Percentiles rank a stretch among this genome's conserved stretches.
Conservation (phyloP, 1,140 invertebrate species). For the Nautilus pompilius region DNA sequence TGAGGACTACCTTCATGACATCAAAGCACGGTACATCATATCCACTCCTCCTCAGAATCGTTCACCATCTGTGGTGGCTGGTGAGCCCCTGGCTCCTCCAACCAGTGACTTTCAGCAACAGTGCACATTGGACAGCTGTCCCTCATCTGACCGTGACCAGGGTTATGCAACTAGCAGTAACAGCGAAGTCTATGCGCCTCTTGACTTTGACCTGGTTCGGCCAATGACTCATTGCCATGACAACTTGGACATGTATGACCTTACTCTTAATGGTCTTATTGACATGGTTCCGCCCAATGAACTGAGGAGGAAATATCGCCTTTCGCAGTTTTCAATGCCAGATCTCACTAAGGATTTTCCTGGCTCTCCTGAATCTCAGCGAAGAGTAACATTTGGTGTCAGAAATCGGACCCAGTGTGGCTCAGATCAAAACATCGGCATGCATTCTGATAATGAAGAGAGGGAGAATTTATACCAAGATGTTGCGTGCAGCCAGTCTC, state of each 20-base stretch:
- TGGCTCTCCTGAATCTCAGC: constrained; percentile 3
- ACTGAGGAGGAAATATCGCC: constrained; percentile 28
- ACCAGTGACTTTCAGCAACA: constrained; percentile 39
- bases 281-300: not conserved
- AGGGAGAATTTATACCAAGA: not conserved
- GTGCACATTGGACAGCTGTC: constrained; percentile 43
- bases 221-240: not conserved
- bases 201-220: not conserved
- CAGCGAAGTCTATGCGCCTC: constrained; percentile 47
- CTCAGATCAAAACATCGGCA: constrained; percentile 42
- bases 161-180: constrained; percentile 49
- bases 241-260: not conserved
- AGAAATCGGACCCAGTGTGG: constrained; percentile 31
- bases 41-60: not conserved
- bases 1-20: constrained; percentile 43
- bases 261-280: not conserved
- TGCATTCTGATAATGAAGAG: constrained; percentile 8
- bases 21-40: constrained; percentile 23
- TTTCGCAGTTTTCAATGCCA: constrained; percentile 50
- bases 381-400: constrained; percentile 16
- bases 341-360: constrained; percentile 33
- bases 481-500: not conserved
- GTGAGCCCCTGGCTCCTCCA: constrained; percentile 29
- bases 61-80: not conserved
- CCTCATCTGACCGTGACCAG: constrained; percentile 45